Evolutionary conservation across 1,140 invertebrate species (phyloP).

Genomic region (Atta colombica): DNA sequence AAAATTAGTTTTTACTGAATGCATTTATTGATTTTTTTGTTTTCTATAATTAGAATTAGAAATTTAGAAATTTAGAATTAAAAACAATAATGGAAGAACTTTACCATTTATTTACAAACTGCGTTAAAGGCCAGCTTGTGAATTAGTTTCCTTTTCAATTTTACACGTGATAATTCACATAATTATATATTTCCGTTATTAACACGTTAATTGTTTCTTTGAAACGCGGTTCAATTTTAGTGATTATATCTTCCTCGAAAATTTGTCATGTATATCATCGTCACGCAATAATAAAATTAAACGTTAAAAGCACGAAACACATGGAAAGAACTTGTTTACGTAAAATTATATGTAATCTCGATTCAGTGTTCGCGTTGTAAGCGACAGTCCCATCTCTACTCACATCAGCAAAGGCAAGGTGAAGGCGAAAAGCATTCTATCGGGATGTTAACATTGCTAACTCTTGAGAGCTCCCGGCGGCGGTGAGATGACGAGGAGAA

Average conservation of each 20-base stretch:
- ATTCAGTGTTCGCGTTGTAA: neutral
- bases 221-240: neutral
- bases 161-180: neutral
- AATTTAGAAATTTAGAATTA: too few relatives aligned
- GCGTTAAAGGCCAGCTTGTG: neutral
- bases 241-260: conserved; percentile 32
- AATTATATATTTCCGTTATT: neutral
- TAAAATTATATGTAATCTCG: conserved; percentile 5
- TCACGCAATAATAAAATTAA: conserved; percentile 35
- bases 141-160: neutral
- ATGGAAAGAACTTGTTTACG: neutral
- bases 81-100: too few relatives aligned
- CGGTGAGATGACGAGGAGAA: neutral
- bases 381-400: neutral
- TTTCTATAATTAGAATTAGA: too few relatives aligned
- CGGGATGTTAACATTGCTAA: neutral
- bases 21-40: too few relatives aligned
- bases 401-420: conserved; percentile 8
- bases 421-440: conserved; percentile 18
- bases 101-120: neutral
- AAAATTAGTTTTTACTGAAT: too few relatives aligned
- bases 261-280: conserved; percentile 2
- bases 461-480: neutral
- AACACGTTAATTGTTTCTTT: conserved; percentile 8
- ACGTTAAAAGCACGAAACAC: neutral